phyloP scores from a whole-genome alignment of 2,797 vertebrate genomes.

The Decapterus maruadsi region DNA sequence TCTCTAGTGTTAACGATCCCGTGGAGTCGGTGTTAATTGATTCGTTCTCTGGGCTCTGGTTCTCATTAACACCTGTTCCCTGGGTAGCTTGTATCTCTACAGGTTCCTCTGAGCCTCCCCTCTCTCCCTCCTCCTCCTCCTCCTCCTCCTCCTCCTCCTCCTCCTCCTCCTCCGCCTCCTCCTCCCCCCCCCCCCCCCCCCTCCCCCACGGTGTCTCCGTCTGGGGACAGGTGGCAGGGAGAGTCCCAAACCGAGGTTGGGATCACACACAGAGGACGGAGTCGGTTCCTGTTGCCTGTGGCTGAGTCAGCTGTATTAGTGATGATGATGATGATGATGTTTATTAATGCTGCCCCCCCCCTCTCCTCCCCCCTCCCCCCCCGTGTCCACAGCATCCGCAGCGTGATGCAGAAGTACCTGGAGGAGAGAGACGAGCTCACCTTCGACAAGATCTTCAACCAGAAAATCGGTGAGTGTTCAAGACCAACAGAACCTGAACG shows the following conservation, averaged over 20 bases:
- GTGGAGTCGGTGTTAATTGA: slow-evolving; percentile 83
- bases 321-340: background rate
- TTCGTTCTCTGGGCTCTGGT: slow-evolving; percentile 74
- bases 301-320: background rate
- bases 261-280: slow-evolving; percentile 40
- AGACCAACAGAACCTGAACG: too few relatives aligned
- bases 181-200: background rate
- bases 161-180: too few relatives aligned
- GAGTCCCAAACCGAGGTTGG: slow-evolving; percentile 65
- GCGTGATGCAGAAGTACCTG: slow-evolving; percentile 99
- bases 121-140: slow-evolving; percentile 41
- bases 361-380: background rate
- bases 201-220: background rate
- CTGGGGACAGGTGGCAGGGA: slow-evolving; percentile 64
- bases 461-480: slow-evolving; percentile 93
- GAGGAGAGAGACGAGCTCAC: slow-evolving; percentile 95
- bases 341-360: slow-evolving; percentile 22
- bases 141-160: too few relatives aligned
- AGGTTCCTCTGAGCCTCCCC: slow-evolving; percentile 54
- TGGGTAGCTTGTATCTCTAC: slow-evolving; percentile 65
- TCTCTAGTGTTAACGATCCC: slow-evolving; percentile 77
- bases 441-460: slow-evolving; percentile 99
- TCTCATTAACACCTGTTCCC: slow-evolving; percentile 83
- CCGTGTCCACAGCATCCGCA: slow-evolving; percentile 91
- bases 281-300: slow-evolving; percentile 1